phyloP scores from a whole-genome alignment of 2,113 vertebrate genomes.

The Amphiprion ocellaris region DNA sequence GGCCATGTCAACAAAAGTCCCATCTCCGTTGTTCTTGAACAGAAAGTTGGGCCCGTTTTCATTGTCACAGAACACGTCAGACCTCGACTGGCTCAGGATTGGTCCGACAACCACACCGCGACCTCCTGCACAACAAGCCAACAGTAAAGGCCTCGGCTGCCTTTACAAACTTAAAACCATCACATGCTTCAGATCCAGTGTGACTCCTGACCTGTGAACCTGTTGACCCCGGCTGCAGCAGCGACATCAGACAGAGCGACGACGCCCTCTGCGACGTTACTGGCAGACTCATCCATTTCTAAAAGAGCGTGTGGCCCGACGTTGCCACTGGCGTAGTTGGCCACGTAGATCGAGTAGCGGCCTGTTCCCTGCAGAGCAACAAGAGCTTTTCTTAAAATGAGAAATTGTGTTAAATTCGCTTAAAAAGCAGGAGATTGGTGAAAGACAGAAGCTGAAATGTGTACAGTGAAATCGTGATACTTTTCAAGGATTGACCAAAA shows the following conservation, averaged over 20 bases:
- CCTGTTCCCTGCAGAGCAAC: conserved; percentile 88
- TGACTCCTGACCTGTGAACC: conserved; percentile 88
- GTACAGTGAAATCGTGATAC: too few relatives aligned
- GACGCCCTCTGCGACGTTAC: conserved; percentile 87
- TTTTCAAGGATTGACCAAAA: too few relatives aligned
- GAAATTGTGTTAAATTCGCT: not conserved
- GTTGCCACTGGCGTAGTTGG: conserved; percentile 93
- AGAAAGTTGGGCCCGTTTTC: conserved; percentile 97
- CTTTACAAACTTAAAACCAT: not conserved
- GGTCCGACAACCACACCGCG: conserved; percentile 94
- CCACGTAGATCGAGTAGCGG: conserved; percentile 93
- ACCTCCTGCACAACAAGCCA: conserved; percentile 84
- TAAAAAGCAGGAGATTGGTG: not conserved
- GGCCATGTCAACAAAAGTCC: conserved; percentile 89
- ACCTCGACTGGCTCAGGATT: conserved; percentile 89
- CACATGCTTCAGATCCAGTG: not conserved
- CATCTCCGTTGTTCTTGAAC: conserved; percentile 92
- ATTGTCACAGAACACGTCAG: conserved; percentile 96
- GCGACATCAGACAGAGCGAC: conserved; percentile 91
- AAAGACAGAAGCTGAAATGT: not conserved
- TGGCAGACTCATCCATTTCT: conserved; percentile 93
- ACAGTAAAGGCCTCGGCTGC: not conserved
- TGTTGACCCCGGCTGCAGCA: conserved; percentile 89
- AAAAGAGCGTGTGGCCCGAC: conserved; percentile 92
- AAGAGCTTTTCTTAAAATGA: not conserved